Conservation (phyloP, 23 tunicate genomes). For the Diplosoma virens region DNA sequence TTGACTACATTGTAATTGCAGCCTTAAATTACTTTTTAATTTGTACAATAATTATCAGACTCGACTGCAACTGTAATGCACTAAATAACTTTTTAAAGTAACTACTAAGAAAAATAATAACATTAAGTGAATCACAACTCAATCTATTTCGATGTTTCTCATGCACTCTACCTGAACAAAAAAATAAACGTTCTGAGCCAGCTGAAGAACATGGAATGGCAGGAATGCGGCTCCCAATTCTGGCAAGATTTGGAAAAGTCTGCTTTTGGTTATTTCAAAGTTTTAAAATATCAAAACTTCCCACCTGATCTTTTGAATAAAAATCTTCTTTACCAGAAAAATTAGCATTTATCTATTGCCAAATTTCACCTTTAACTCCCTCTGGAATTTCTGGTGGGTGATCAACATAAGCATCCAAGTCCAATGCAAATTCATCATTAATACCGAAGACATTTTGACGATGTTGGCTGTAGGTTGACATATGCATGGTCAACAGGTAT, state of each 20-base stretch:
- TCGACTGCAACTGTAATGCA: too few relatives aligned
- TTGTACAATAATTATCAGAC: too few relatives aligned
- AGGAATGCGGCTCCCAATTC: not conserved
- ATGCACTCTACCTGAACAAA: not conserved
- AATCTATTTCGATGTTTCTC: not conserved
- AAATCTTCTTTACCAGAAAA: not conserved
- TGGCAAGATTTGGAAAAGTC: not conserved
- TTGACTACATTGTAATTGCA: too few relatives aligned
- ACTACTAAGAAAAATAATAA: not conserved
- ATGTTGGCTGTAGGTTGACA: too few relatives aligned
- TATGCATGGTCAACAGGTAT: too few relatives aligned
- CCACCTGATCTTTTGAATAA: not conserved
- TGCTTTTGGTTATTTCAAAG: slow-evolving; percentile 3
- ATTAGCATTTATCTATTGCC: not conserved
- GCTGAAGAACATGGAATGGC: not conserved
- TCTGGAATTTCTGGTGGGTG: too few relatives aligned
- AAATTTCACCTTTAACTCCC: not conserved
- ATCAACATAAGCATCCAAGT: too few relatives aligned
- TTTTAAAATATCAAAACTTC: slow-evolving; percentile 2
- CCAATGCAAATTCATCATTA: too few relatives aligned
- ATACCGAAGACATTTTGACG: too few relatives aligned
- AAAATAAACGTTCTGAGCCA: not conserved
- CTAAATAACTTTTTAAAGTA: not conserved
- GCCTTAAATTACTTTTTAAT: too few relatives aligned
- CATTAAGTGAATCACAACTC: not conserved